These are phyloP conservation scores for Coelinius sp. DNA, from an alignment of 2,888 invertebrate genomes.

Conservation along the genomic window DNA sequence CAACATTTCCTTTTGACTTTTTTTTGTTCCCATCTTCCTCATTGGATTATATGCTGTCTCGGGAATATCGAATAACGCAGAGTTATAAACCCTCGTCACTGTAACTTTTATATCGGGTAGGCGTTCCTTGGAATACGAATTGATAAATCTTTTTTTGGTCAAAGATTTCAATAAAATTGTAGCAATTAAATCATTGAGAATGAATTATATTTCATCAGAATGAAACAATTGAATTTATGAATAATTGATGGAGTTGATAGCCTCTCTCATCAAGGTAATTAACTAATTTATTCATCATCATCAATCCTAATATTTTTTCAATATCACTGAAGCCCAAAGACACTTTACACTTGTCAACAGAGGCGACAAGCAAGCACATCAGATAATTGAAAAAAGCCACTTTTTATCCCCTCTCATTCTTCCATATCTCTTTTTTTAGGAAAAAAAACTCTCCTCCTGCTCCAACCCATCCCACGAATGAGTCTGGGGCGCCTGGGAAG, in stretches of 20 bases:
- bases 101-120: slow-evolving; percentile 35
- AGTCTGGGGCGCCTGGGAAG: slow-evolving; percentile 32
- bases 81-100: slow-evolving; percentile 41
- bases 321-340: neutral
- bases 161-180: neutral
- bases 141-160: slow-evolving; percentile 32
- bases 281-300: neutral
- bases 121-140: slow-evolving; percentile 39
- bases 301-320: slow-evolving; percentile 4
- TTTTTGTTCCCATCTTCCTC: neutral
- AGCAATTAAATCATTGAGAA: neutral
- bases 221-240: too few species aligned
- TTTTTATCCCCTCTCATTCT: neutral
- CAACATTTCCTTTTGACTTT: neutral
- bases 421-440: neutral
- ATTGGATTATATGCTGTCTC: slow-evolving; percentile 25
- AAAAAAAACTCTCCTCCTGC: too few species aligned
- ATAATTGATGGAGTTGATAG: too few species aligned
- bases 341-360: slow-evolving; percentile 21
- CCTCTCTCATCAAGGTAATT: neutral
- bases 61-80: slow-evolving; percentile 39
- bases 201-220: too few species aligned
- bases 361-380: slow-evolving; percentile 20
- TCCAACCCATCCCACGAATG: slow-evolving; percentile 4
- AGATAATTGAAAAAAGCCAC: slow-evolving; percentile 20